Evolutionary conservation across 1,140 invertebrate genomes (phyloP).

Genomic region (Bombus confusus): DNA sequence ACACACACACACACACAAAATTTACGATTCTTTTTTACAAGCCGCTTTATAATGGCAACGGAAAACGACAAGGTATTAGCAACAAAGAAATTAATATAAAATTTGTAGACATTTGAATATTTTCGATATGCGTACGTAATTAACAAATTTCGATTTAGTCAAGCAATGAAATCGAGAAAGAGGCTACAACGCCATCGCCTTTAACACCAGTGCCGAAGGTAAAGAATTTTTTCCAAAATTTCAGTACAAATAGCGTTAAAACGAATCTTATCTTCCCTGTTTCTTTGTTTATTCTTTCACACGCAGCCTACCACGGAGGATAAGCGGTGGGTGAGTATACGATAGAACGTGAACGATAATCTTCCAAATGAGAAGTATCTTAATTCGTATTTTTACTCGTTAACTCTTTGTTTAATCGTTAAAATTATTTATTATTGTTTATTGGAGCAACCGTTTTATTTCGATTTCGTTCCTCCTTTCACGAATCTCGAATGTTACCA

Average conservation of each 20-base stretch:
- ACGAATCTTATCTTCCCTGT: slow-evolving; percentile 17
- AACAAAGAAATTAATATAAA: neutral
- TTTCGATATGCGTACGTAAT: slow-evolving; percentile 20
- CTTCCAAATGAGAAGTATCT: neutral
- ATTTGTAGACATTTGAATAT: neutral
- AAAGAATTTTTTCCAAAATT: slow-evolving; percentile 13
- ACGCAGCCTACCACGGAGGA: slow-evolving; percentile 59
- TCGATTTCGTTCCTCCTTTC: neutral
- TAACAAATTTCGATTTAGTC: slow-evolving; percentile 69
- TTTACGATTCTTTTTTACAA: slow-evolving; percentile 54
- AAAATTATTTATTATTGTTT: too few relatives aligned
- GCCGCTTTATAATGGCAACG: slow-evolving; percentile 63
- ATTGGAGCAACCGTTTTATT: neutral
- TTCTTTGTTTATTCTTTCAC: slow-evolving; percentile 46
- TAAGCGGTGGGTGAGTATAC: slow-evolving; percentile 72
- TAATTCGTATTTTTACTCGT: neutral
- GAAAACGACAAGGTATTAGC: slow-evolving; percentile 71
- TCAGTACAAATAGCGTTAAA: neutral
- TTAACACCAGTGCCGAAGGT: slow-evolving; percentile 58
- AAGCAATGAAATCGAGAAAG: slow-evolving; percentile 75
- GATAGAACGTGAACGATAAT: neutral
- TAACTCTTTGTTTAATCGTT: neutral
- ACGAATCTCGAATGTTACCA: neutral
- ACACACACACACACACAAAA: neutral
- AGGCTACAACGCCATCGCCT: slow-evolving; percentile 74